These are phyloP conservation scores for Cantharis flavilabris DNA, from an alignment of 2,888 invertebrate genomes.

Conservation along the genomic window DNA sequence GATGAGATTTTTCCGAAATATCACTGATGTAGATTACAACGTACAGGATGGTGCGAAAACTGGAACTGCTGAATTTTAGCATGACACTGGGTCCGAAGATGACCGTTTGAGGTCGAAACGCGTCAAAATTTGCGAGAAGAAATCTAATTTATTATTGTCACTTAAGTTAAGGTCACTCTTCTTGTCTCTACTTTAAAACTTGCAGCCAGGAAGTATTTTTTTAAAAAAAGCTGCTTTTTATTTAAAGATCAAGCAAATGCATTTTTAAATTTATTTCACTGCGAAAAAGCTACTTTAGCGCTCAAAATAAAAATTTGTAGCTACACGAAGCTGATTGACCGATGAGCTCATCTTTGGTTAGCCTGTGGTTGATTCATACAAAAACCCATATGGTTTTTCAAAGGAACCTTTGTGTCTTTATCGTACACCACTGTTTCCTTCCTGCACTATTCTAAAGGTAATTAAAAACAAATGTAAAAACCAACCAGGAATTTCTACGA, in stretches of 20 bases:
- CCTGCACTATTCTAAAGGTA: background rate
- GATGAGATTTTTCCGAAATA: background rate
- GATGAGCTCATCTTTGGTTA: background rate
- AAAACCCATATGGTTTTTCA: background rate
- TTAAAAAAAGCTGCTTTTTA: no score
- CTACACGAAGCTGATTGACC: background rate
- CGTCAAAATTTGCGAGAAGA: no score
- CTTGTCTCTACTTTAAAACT: no score
- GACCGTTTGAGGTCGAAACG: no score
- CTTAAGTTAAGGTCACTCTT: no score
- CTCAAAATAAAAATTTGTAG: no score
- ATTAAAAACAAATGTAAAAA: no score
- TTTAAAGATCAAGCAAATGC: background rate
- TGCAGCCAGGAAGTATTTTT: no score
- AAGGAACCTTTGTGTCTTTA: background rate
- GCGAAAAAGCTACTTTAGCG: background rate
- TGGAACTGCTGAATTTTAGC: background rate
- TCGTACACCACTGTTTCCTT: background rate
- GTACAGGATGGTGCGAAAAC: background rate
- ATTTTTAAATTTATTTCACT: background rate
- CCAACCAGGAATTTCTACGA: no score
- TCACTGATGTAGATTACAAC: background rate
- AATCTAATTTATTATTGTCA: no score
- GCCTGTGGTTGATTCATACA: background rate
- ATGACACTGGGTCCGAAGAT: no score